Evolutionary conservation across 1,140 invertebrate genomes (phyloP).

Genomic region (Halictus rubicundus): DNA sequence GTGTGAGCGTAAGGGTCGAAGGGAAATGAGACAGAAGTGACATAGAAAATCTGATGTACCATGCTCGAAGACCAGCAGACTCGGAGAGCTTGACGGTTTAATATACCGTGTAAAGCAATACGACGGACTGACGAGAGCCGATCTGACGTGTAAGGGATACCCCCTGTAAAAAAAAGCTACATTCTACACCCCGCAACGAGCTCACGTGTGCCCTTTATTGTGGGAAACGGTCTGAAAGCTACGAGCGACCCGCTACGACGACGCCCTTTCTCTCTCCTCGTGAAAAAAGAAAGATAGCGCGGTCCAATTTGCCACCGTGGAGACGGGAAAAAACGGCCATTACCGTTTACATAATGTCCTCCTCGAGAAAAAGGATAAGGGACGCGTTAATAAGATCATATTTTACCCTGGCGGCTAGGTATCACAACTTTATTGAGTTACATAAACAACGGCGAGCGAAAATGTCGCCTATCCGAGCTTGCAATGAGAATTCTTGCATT

Average conservation of each 20-base stretch:
- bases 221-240: conserved; percentile 59
- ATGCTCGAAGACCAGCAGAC: background rate
- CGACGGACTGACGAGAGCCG: conserved; percentile 65
- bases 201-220: conserved; percentile 68
- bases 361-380: background rate
- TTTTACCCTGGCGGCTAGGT: too few relatives aligned
- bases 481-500: too few relatives aligned
- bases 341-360: background rate
- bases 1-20: background rate
- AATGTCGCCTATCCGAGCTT: too few relatives aligned
- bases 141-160: conserved; percentile 67
- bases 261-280: too few relatives aligned
- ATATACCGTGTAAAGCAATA: conserved; percentile 68
- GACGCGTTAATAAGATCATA: background rate
- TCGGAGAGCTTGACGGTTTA: conserved; percentile 62
- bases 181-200: conserved; percentile 28
- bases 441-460: too few relatives aligned
- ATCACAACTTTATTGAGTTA: too few relatives aligned
- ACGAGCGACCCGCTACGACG: conserved; percentile 14
- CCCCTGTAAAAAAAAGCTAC: conserved; percentile 51
- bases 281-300: background rate
- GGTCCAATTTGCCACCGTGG: conserved; percentile 5
- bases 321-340: background rate
- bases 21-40: background rate
- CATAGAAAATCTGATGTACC: conserved; percentile 5